Evolutionary conservation across 2,888 invertebrate genomes (phyloP).

Genomic region (Dryadula phaetusa): DNA sequence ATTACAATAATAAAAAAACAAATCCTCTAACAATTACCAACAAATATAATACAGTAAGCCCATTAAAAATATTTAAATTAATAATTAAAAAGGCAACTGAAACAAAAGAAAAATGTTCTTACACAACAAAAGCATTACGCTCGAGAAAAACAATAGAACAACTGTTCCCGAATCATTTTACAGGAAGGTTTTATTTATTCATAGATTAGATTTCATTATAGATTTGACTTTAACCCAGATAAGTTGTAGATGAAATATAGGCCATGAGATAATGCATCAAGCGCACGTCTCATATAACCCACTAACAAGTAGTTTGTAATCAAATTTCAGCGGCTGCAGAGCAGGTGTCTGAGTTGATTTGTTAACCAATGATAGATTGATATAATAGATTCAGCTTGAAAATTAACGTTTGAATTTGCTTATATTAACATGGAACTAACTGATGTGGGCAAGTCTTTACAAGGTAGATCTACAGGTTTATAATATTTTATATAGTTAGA

Average conservation of each 20-base stretch:
- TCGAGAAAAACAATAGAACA: background rate
- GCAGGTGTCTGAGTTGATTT: slow-evolving; percentile 22
- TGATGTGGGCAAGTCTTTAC: no score
- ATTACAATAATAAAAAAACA: background rate
- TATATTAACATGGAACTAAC: no score
- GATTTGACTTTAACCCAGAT: background rate
- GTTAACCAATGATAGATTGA: slow-evolving; percentile 1
- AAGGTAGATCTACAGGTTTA: no score
- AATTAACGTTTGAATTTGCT: background rate
- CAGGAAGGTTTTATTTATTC: slow-evolving; percentile 5
- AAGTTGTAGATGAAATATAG: slow-evolving; percentile 8
- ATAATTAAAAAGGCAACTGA: background rate
- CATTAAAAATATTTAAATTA: background rate
- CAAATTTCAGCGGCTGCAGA: slow-evolving; percentile 17
- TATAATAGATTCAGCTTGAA: background rate
- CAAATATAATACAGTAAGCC: background rate
- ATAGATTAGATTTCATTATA: slow-evolving; percentile 9
- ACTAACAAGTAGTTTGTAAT: slow-evolving; percentile 15
- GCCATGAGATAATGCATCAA: slow-evolving; percentile 24
- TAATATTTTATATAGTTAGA: no score
- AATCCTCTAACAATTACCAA: background rate
- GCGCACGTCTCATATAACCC: slow-evolving; percentile 13
- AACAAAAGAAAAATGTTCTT: background rate
- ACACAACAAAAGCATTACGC: background rate
- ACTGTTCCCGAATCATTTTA: background rate